phyloP scores from a whole-genome alignment of 2,113 vertebrate genomes.

The Pogonocichla stellata region DNA sequence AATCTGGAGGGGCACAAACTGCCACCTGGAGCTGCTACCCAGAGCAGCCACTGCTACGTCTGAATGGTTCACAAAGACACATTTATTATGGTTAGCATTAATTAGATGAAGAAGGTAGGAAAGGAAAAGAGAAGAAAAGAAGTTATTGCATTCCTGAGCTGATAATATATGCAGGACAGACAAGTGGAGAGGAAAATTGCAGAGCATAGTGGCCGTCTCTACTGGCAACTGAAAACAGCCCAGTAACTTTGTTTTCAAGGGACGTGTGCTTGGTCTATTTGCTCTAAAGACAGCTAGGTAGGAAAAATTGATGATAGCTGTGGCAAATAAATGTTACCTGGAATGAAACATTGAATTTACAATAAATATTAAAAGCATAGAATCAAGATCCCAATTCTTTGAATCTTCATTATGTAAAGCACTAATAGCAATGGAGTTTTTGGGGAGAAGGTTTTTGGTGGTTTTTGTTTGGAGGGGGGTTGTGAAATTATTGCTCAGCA shows the following conservation, averaged over 20 bases:
- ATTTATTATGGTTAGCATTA: constrained; percentile 14
- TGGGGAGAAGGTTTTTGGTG: fast-evolving
- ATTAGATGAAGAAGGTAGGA: constrained; percentile 4
- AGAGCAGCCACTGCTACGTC: neutral
- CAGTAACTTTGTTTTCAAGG: neutral
- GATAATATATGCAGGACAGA: neutral
- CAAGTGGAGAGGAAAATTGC: constrained; percentile 6
- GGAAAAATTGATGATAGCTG: neutral
- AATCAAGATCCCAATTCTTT: neutral
- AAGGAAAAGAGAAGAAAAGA: constrained; percentile 2
- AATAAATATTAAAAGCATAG: neutral
- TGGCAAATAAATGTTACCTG: neutral
- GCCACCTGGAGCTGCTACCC: neutral
- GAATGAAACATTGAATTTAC: neutral
- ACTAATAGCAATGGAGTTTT: neutral
- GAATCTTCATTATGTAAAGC: neutral
- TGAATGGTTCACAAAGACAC: constrained; percentile 24
- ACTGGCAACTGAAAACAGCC: neutral
- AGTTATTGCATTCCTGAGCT: constrained; percentile 38
- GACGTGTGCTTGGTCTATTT: neutral
- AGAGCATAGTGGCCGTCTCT: neutral
- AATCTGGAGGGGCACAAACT: neutral
- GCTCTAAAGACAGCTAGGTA: neutral
- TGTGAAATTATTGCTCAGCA: neutral
- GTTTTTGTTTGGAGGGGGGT: fast-evolving